Conservation (phyloP, 2,888 invertebrate species). For the Rhorus exstirpatorius region DNA sequence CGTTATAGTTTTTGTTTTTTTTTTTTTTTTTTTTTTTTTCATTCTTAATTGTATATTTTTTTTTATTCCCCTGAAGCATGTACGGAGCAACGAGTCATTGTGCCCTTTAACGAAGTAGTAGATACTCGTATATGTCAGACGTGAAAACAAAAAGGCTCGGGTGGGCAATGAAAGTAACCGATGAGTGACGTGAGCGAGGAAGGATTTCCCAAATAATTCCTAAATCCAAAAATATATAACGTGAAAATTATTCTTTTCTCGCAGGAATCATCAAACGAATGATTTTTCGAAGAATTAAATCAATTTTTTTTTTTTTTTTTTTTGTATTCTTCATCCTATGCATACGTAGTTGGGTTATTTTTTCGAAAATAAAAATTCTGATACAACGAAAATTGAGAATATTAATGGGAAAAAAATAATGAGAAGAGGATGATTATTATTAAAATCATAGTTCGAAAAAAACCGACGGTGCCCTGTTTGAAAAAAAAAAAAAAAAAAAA, state of each 20-base stretch:
- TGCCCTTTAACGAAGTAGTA: constrained; percentile 23
- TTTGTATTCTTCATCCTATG: no score
- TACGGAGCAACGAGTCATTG: constrained; percentile 24
- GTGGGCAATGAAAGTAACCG: constrained; percentile 35
- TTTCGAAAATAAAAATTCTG: no score
- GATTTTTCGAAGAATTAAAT: no score
- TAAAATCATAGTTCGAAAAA: no score
- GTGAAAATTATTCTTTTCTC: constrained; percentile 9
- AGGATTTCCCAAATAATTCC: neutral
- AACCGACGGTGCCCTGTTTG: no score
- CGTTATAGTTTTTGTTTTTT: constrained; percentile 15
- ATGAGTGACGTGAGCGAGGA: constrained; percentile 36
- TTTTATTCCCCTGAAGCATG: neutral
- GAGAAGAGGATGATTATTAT: no score
- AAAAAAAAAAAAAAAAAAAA: no score
- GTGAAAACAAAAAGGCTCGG: constrained; percentile 10
- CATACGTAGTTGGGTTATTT: no score
- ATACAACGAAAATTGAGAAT: no score
- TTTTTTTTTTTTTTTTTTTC: neutral
- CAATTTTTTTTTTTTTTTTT: no score
- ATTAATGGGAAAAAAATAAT: no score
- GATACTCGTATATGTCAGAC: constrained; percentile 8
- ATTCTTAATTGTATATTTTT: neutral
- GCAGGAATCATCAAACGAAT: no score
- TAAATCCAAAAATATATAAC: constrained; percentile 15